phyloP scores from a whole-genome alignment of 2,888 invertebrate genomes.

The Tachina fera region DNA sequence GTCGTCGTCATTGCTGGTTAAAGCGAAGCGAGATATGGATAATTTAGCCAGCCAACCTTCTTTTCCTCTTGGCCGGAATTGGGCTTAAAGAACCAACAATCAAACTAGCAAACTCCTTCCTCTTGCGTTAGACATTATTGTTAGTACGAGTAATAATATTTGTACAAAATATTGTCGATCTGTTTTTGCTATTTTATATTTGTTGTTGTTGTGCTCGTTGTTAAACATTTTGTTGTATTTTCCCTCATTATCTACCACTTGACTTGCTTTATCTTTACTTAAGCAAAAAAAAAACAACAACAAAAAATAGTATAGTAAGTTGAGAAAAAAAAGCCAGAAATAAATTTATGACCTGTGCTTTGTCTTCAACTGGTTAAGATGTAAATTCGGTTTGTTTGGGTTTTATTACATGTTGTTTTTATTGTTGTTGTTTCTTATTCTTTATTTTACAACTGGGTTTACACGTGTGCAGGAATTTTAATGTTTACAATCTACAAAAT shows the following conservation, averaged over 20 bases:
- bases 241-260: slow-evolving; percentile 68
- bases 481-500: slow-evolving; percentile 66
- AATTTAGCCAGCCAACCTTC: slow-evolving; percentile 24
- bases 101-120: slow-evolving; percentile 1
- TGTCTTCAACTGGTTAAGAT: slow-evolving; percentile 68
- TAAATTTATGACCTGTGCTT: slow-evolving; percentile 68
- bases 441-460: slow-evolving; percentile 58
- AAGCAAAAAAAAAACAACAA: neutral
- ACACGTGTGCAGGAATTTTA: slow-evolving; percentile 70
- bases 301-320: neutral
- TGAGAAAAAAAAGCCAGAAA: slow-evolving; percentile 29
- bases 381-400: slow-evolving; percentile 58
- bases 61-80: slow-evolving; percentile 27
- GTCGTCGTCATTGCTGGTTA: slow-evolving; percentile 8
- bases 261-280: slow-evolving; percentile 67
- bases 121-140: slow-evolving; percentile 29
- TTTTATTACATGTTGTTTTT: slow-evolving; percentile 11
- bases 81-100: slow-evolving; percentile 9
- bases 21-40: slow-evolving; percentile 33
- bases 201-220: slow-evolving; percentile 33
- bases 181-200: slow-evolving; percentile 17
- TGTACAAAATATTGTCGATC: slow-evolving; percentile 55
- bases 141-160: slow-evolving; percentile 39
- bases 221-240: slow-evolving; percentile 59
- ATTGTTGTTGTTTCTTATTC: slow-evolving; percentile 35